Evolutionary conservation across 2,888 invertebrate genomes (phyloP).

Genomic region (Galerucella calmariensis): DNA sequence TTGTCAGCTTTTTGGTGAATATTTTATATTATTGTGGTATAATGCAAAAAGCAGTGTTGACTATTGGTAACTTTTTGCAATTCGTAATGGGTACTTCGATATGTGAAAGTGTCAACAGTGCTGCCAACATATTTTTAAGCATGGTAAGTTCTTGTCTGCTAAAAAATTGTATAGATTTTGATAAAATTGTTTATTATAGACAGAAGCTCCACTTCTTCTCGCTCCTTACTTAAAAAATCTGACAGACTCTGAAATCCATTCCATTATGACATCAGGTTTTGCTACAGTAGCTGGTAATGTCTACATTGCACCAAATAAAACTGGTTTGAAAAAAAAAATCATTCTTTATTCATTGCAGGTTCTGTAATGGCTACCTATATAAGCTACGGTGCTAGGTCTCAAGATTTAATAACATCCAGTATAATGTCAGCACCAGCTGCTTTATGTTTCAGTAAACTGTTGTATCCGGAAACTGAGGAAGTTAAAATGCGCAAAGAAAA

Average conservation of each 20-base stretch:
- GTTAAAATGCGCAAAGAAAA: constrained; percentile 81
- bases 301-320: neutral
- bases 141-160: constrained; percentile 72
- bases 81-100: constrained; percentile 85
- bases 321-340: no score
- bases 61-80: constrained; percentile 83
- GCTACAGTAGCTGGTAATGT: constrained; percentile 88
- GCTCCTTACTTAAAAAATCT: constrained; percentile 86
- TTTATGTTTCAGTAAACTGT: constrained; percentile 87
- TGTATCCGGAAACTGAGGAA: constrained; percentile 90
- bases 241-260: constrained; percentile 92
- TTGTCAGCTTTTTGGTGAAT: constrained; percentile 91
- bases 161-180: constrained; percentile 2
- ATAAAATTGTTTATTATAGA: constrained; percentile 68
- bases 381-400: constrained; percentile 86
- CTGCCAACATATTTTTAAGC: constrained; percentile 94
- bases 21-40: constrained; percentile 89
- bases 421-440: constrained; percentile 98
- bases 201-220: constrained; percentile 90
- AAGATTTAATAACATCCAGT: constrained; percentile 90
- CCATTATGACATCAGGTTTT: constrained; percentile 94
- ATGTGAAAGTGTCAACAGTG: constrained; percentile 92
- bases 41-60: constrained; percentile 86
- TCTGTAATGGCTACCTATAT: constrained; percentile 94
- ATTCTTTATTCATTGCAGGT: constrained; percentile 65